Conservation (phyloP, 92 coral and sea anemone species). For the Actinostola sp. region DNA sequence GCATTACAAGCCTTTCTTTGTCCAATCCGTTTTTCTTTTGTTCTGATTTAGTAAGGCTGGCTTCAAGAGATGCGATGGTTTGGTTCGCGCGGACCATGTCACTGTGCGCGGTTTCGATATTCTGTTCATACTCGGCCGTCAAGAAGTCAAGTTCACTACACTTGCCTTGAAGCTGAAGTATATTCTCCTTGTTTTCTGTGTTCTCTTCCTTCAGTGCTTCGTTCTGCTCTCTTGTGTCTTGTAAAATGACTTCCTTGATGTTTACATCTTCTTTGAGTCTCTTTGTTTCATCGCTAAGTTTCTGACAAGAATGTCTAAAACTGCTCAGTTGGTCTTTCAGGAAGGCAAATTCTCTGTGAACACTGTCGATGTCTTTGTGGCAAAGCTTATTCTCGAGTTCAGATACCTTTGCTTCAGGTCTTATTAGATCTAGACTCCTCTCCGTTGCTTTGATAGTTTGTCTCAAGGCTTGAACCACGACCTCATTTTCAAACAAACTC, state of each 20-base stretch:
- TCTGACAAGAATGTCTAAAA: slow-evolving; percentile 63
- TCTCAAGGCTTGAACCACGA: slow-evolving; percentile 56
- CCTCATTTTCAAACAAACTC: slow-evolving; percentile 50
- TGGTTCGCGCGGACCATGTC: slow-evolving; percentile 88
- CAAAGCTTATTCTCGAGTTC: slow-evolving; percentile 69
- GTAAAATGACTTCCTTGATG: slow-evolving; percentile 50
- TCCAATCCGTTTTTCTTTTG: slow-evolving; percentile 83
- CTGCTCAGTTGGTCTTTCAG: slow-evolving; percentile 65
- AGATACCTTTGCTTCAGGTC: slow-evolving; percentile 69
- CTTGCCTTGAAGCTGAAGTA: slow-evolving; percentile 64
- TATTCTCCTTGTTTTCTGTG: slow-evolving; percentile 52
- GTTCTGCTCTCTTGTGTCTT: slow-evolving; percentile 51
- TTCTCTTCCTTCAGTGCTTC: slow-evolving; percentile 66
- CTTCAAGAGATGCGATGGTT: slow-evolving; percentile 77
- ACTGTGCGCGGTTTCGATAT: slow-evolving; percentile 70
- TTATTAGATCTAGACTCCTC: slow-evolving; percentile 65
- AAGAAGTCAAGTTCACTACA: slow-evolving; percentile 66
- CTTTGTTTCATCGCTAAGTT: slow-evolving; percentile 66
- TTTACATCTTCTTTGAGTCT: slow-evolving; percentile 59
- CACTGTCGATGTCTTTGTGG: slow-evolving; percentile 76
- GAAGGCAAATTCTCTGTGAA: slow-evolving; percentile 74
- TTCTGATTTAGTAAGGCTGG: slow-evolving; percentile 72
- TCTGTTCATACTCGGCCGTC: slow-evolving; percentile 73
- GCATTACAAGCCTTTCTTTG: slow-evolving; percentile 80
- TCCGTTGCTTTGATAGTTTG: slow-evolving; percentile 69